Evolutionary conservation across 2,888 invertebrate genomes (phyloP).

Genomic region (Dicyrtomina minuta): DNA sequence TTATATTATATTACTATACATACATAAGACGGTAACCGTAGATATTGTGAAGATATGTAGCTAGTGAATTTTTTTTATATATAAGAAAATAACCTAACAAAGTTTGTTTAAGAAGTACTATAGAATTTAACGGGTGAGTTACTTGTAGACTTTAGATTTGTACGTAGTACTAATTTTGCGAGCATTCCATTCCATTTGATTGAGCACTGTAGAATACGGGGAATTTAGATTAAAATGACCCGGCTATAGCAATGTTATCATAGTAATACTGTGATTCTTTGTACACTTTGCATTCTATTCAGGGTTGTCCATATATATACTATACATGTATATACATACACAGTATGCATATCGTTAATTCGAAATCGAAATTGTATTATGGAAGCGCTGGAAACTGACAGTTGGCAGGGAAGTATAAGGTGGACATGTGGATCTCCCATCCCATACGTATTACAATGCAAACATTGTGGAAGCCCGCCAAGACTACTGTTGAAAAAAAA

Average conservation of each 20-base stretch:
- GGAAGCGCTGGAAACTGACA: too few relatives aligned
- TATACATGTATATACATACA: too few relatives aligned
- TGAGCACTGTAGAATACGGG: too few relatives aligned
- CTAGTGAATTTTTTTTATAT: neutral
- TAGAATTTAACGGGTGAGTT: slow-evolving; percentile 23
- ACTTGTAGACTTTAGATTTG: slow-evolving; percentile 16
- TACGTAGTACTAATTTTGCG: neutral
- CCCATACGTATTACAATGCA: too few relatives aligned
- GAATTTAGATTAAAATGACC: too few relatives aligned
- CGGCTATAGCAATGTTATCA: neutral
- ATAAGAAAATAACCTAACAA: neutral
- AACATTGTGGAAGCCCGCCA: too few relatives aligned
- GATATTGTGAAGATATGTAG: slow-evolving; percentile 1
- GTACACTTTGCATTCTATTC: neutral
- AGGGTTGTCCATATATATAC: neutral
- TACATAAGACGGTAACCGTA: neutral
- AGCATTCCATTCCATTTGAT: neutral
- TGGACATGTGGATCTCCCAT: too few relatives aligned
- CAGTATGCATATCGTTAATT: too few relatives aligned
- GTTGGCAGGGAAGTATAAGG: too few relatives aligned
- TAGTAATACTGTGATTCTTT: neutral
- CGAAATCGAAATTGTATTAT: too few relatives aligned
- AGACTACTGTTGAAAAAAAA: too few relatives aligned
- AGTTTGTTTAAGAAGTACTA: slow-evolving; percentile 1
- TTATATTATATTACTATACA: neutral